Conservation (phyloP, 2,888 invertebrate genomes). For the Eudasyphora cyanicolor region DNA sequence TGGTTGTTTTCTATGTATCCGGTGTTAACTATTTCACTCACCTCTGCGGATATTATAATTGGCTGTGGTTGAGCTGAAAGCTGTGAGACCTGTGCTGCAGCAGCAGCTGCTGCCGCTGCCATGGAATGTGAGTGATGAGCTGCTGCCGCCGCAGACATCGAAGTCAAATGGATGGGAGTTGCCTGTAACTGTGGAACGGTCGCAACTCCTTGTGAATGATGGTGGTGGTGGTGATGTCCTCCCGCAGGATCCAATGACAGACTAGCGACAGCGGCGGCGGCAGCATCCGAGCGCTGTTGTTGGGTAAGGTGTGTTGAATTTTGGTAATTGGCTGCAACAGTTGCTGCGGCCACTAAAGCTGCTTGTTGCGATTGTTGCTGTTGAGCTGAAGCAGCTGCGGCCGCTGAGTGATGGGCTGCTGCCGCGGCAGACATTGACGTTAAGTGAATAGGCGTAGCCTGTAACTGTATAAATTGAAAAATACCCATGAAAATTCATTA, state of each 20-base stretch:
- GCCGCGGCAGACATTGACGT: slow-evolving; percentile 67
- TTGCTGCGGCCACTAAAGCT: slow-evolving; percentile 67
- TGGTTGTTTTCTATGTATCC: not conserved
- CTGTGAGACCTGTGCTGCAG: slow-evolving; percentile 82
- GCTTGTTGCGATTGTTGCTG: slow-evolving; percentile 75
- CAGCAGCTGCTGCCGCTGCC: slow-evolving; percentile 76
- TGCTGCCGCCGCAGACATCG: slow-evolving; percentile 78
- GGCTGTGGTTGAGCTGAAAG: slow-evolving; percentile 79
- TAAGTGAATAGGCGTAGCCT: slow-evolving; percentile 65
- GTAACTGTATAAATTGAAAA: no score
- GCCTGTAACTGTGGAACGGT: slow-evolving; percentile 73
- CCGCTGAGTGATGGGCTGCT: slow-evolving; percentile 73
- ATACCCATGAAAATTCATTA: no score
- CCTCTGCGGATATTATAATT: slow-evolving; percentile 79
- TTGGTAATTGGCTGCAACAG: slow-evolving; percentile 77
- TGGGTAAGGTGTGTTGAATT: slow-evolving; percentile 73
- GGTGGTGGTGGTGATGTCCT: slow-evolving; percentile 65
- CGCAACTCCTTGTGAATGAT: slow-evolving; percentile 64
- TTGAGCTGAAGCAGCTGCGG: slow-evolving; percentile 68
- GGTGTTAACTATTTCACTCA: slow-evolving; percentile 54
- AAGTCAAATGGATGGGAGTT: slow-evolving; percentile 80
- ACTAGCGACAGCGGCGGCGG: slow-evolving; percentile 74
- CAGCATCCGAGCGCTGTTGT: slow-evolving; percentile 74
- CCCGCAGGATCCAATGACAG: slow-evolving; percentile 71
- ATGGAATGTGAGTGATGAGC: slow-evolving; percentile 77